Evolutionary conservation across 1,140 invertebrate species (phyloP).

Genomic region (Drosophila grimshawi): DNA sequence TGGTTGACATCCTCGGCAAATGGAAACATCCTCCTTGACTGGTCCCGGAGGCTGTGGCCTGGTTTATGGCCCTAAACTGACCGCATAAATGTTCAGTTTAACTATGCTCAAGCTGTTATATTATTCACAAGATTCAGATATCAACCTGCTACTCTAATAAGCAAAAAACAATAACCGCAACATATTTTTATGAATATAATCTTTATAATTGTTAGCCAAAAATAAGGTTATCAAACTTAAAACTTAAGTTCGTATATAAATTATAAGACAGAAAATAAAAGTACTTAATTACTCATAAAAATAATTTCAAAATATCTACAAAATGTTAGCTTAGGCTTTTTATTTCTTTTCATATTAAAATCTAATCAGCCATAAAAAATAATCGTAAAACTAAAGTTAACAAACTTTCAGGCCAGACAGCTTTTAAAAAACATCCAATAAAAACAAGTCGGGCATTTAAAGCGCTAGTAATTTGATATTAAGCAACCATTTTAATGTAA

Average conservation of each 20-base stretch:
- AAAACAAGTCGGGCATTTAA: background rate
- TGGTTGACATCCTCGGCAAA: constrained; percentile 49
- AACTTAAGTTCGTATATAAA: too few species aligned
- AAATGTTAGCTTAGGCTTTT: too few species aligned
- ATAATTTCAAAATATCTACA: too few species aligned
- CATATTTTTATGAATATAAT: too few species aligned
- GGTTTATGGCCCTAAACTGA: background rate
- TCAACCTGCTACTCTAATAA: background rate
- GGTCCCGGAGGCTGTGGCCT: background rate
- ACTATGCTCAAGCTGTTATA: background rate
- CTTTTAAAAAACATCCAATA: too few species aligned
- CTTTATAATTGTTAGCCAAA: too few species aligned
- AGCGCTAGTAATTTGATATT: background rate
- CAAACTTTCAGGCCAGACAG: background rate
- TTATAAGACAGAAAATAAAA: too few species aligned
- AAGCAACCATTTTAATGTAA: background rate
- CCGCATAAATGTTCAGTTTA: constrained; percentile 1
- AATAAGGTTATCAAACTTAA: too few species aligned
- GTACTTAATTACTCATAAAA: too few species aligned
- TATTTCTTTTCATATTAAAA: too few species aligned
- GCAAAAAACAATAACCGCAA: background rate
- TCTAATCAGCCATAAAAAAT: too few species aligned
- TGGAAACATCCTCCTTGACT: background rate
- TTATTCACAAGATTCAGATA: background rate
- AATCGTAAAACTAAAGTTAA: background rate